Base-by-base conservation (phyloP, 2,888 invertebrate genomes). In the Heliconius erato region DNA sequence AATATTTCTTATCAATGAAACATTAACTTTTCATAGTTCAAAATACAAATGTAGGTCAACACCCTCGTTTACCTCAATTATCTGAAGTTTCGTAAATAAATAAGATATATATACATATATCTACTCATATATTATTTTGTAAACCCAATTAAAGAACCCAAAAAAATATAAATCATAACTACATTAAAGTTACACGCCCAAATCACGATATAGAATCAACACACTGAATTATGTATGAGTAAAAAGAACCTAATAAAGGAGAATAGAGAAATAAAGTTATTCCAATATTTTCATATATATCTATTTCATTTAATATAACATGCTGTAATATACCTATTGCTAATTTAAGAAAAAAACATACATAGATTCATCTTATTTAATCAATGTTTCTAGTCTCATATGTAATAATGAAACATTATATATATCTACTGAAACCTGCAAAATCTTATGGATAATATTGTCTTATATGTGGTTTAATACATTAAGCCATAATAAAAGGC, bases 11-110 rank as follows among this genome's bases (percentile, higher is more conserved):
- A 71, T 71, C 71, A 26, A 44, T n/a, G 40, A 44, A 44, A 71
- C 35, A 44, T 28, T 16, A 26, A 71, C 71, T 71, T n/a, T 44
- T 71, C 44, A 71, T 7, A 71, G 16, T 71, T 71, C 44, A 71
- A 44, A 71, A 44, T 44, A 71, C 26, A 44, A 71, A 71, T 44
- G n/a, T 71, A 14, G n/a, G 71, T 44, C 71, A 71, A 44, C n/a
- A 71, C n/a, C 44, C 44, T 44, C 26, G 16, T 44, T 44, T 71
- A 44, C 40, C n/a, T 71, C n/a, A 40, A 40, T 40, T 71, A 71
- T 77, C 6, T 63, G 12, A 28, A 49, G 12, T 35, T 28, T 26
- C 19, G 35, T 44, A 68, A 71, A 71, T 69, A 54, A 59, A 68
- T 32, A 26, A 40, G 40, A 5, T 14, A 67, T 67, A 63, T n/a